Conservation (phyloP, 53 echinoderm and acorn worm genomes). For the Holothuria scabra region DNA sequence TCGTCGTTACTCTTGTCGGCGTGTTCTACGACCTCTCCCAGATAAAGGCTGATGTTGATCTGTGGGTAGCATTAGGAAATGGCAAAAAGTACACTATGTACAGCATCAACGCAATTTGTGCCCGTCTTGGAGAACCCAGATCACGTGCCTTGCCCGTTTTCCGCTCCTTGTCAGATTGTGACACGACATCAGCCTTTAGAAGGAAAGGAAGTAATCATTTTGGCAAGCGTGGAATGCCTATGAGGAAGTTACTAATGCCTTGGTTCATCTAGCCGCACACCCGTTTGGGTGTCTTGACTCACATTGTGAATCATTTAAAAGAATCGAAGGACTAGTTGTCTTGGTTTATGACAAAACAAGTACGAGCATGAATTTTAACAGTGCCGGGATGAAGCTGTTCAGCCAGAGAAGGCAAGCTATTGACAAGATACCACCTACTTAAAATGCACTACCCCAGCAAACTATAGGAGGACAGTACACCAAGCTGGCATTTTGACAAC, state of each 20-base stretch:
- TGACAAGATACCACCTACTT: too few species aligned
- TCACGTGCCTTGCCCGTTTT: too few species aligned
- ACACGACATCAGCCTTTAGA: constrained; percentile 45
- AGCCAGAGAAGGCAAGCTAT: too few species aligned
- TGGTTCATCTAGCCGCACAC: constrained; percentile 36
- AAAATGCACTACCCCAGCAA: constrained; percentile 12
- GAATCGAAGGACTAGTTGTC: constrained; percentile 18
- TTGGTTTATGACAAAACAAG: constrained; percentile 23
- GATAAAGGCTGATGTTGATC: too few species aligned
- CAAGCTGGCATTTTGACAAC: constrained; percentile 41
- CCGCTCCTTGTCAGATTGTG: constrained; percentile 60
- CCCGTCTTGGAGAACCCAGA: too few species aligned
- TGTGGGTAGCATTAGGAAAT: too few species aligned
- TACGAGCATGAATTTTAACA: neutral
- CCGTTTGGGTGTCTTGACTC: neutral
- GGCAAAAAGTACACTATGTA: too few species aligned
- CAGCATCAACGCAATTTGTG: too few species aligned
- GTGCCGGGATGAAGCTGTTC: too few species aligned
- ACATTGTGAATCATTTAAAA: neutral
- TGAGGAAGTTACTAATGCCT: constrained; percentile 54
- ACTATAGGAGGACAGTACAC: neutral
- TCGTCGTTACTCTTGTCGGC: too few species aligned
- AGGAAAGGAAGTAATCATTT: constrained; percentile 42
- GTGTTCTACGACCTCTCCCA: too few species aligned
- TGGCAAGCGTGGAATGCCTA: constrained; percentile 58